Conservation (phyloP, 2,797 vertebrate species). For the Peromyscus eremicus region DNA sequence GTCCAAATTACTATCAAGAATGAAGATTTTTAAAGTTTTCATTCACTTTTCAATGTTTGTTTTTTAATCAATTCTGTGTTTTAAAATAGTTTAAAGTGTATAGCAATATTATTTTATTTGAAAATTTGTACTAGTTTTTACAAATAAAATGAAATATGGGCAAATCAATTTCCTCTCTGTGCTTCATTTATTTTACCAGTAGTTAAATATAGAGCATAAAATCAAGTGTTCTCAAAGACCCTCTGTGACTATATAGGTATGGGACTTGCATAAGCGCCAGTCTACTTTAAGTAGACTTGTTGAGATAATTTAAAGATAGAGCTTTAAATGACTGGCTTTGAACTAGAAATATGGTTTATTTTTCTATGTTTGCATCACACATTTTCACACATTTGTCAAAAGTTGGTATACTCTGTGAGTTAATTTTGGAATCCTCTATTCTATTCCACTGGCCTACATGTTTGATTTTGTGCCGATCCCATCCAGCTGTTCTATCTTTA, state of each 20-base stretch:
- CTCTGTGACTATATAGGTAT: background rate
- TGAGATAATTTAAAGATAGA: conserved; percentile 21
- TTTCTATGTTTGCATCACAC: background rate
- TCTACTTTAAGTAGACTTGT: background rate
- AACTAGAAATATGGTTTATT: background rate
- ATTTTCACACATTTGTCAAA: background rate
- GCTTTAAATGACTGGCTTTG: conserved; percentile 38
- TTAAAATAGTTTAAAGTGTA: background rate
- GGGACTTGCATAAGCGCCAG: background rate
- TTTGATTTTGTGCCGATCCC: background rate
- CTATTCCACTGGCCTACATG: background rate
- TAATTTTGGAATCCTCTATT: background rate
- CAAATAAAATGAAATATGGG: background rate
- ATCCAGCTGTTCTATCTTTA: background rate
- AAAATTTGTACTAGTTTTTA: background rate
- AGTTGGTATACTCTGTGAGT: background rate
- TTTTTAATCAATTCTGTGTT: background rate
- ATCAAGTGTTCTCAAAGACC: background rate
- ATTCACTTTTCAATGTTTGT: background rate
- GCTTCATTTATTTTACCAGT: background rate
- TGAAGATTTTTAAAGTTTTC: background rate
- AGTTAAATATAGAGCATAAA: background rate
- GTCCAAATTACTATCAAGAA: background rate
- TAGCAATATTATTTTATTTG: background rate
- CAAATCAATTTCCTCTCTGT: background rate